A percentile compares a stretch with the other conserved stretches of the same genome.
phyloP scores from a whole-genome alignment of 2,888 invertebrate species.

The Acrobeloides nanus region DNA sequence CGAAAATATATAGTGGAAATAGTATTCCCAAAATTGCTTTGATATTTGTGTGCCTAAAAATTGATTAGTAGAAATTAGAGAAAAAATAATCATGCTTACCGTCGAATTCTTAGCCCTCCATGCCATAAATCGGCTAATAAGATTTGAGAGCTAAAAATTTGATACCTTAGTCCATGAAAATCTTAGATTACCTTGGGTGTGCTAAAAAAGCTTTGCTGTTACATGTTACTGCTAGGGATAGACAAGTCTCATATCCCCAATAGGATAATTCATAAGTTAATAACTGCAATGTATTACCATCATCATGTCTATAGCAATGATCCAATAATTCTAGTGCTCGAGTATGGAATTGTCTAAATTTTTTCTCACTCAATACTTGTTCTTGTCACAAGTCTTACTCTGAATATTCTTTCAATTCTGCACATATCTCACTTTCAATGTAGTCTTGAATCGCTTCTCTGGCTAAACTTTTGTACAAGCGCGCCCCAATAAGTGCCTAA shows the following conservation, averaged over 20 bases:
- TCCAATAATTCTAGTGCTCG: constrained; percentile 94
- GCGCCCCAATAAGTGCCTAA: constrained; percentile 18
- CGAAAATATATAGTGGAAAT: constrained; percentile 74
- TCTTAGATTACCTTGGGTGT: constrained; percentile 54
- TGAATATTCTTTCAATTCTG: constrained; percentile 91
- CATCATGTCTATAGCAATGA: constrained; percentile 89
- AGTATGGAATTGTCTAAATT: constrained; percentile 75
- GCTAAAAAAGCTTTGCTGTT: constrained; percentile 67
- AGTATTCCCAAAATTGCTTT: constrained; percentile 74
- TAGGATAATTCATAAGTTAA: constrained; percentile 91
- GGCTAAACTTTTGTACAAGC: constrained; percentile 64
- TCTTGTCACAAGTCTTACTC: constrained; percentile 65
- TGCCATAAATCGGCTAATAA: constrained; percentile 83
- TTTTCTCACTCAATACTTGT: too few relatives aligned
- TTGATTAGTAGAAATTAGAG: not conserved
- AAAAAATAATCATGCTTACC: constrained; percentile 4
- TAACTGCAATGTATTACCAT: constrained; percentile 62
- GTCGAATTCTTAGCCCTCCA: constrained; percentile 74
- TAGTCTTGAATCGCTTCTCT: constrained; percentile 95
- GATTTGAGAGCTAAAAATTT: constrained; percentile 66
- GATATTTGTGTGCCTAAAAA: constrained; percentile 61
- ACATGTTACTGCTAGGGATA: constrained; percentile 90
- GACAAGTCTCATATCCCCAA: constrained; percentile 94
- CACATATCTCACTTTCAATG: constrained; percentile 89
- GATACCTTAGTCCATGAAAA: constrained; percentile 2